These are phyloP conservation scores for Alviniconcha strummeri DNA, from an alignment of 2,888 invertebrate species.

Conservation along the genomic window DNA sequence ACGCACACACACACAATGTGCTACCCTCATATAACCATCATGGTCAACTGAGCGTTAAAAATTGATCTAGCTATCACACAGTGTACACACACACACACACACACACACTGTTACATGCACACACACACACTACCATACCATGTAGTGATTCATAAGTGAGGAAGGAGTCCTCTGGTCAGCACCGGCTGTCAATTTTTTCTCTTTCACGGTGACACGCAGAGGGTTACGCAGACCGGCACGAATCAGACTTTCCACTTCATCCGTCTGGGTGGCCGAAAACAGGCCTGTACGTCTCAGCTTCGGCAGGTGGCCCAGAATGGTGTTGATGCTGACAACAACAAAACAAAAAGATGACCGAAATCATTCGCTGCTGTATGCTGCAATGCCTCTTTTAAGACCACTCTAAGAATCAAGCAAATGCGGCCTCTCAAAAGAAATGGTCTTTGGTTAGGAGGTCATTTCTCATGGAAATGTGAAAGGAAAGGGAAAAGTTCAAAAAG, in stretches of 20 bases:
- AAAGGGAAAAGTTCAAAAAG: too few species aligned
- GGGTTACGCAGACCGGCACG: conserved; percentile 96
- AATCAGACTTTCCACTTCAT: conserved; percentile 91
- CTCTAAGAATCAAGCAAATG: too few species aligned
- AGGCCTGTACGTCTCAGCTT: conserved; percentile 95
- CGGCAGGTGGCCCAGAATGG: conserved; percentile 92
- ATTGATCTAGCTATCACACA: background rate
- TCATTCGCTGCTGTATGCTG: background rate
- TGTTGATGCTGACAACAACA: conserved; percentile 79
- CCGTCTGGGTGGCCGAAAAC: conserved; percentile 99
- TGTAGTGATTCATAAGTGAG: conserved; percentile 82
- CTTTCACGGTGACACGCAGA: conserved; percentile 90
- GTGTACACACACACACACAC: background rate
- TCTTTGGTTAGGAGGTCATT: background rate
- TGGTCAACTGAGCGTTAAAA: background rate
- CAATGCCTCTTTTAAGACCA: background rate
- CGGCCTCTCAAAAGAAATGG: background rate
- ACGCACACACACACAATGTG: too few species aligned
- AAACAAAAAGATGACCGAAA: too few species aligned
- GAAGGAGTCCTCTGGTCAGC: conserved; percentile 74
- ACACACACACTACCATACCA: conserved; percentile 74
- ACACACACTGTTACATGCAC: background rate
- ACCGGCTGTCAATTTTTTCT: conserved; percentile 78
- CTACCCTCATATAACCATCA: too few species aligned
- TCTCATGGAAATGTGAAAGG: too few species aligned